These are phyloP conservation scores for Drosophila setosimentum DNA, from an alignment of 2,888 invertebrate species.

Conservation along the genomic window DNA sequence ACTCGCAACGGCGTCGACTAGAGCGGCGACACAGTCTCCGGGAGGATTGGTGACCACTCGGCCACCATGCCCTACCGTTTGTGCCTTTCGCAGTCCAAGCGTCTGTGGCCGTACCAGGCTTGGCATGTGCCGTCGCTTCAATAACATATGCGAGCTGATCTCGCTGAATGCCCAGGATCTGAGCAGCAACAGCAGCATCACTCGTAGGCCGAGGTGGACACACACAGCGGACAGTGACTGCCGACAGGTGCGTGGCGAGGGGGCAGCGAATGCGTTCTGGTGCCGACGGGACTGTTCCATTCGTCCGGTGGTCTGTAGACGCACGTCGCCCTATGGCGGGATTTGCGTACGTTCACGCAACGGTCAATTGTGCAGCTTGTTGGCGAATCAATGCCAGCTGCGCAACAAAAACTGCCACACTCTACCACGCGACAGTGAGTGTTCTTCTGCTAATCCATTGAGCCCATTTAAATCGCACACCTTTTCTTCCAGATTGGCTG, in stretches of 20 bases:
- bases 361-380: constrained; percentile 46
- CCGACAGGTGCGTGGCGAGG: constrained; percentile 36
- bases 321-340: constrained; percentile 9
- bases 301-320: constrained; percentile 25
- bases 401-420: constrained; percentile 55
- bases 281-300: too few relatives aligned
- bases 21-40: constrained; percentile 4
- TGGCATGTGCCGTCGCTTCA: constrained; percentile 58
- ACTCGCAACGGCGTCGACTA: constrained; percentile 2
- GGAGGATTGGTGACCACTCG: background rate
- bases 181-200: background rate
- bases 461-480: background rate
- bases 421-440: constrained; percentile 57
- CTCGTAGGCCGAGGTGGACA: constrained; percentile 3
- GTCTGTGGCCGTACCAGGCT: constrained; percentile 53
- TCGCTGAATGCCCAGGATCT: constrained; percentile 2
- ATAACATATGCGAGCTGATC: constrained; percentile 58
- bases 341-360: constrained; percentile 58
- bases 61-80: constrained; percentile 47
- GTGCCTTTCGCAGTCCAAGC: constrained; percentile 46
- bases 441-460: background rate
- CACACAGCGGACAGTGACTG: constrained; percentile 49
- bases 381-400: constrained; percentile 61
- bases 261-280: too few relatives aligned
- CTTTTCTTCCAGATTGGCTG: constrained; percentile 53